These are phyloP conservation scores for Drosophila siamana DNA, from an alignment of 2,888 invertebrate species.

Conservation along the genomic window DNA sequence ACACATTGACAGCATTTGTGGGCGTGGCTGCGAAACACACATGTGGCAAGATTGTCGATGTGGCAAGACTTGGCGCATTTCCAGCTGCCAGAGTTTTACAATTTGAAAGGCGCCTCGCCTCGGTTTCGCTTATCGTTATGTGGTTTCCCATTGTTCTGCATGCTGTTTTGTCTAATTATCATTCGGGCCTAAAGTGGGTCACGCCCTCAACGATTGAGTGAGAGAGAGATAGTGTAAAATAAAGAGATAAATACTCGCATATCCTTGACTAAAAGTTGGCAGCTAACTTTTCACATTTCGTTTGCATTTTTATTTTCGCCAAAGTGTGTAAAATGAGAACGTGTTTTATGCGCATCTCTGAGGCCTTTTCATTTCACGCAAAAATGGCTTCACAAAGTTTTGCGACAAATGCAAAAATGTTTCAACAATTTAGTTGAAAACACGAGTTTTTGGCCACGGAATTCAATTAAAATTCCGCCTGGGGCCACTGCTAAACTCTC, in stretches of 20 bases:
- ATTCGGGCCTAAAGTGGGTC: slow-evolving; percentile 44
- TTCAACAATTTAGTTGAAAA: slow-evolving; percentile 24
- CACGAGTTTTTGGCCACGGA: slow-evolving; percentile 16
- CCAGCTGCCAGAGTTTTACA: slow-evolving; percentile 30
- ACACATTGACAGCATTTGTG: slow-evolving; percentile 16
- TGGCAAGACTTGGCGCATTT: slow-evolving; percentile 32
- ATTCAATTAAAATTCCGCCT: slow-evolving; percentile 50
- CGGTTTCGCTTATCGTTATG: slow-evolving; percentile 10
- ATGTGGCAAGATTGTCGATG: slow-evolving; percentile 25
- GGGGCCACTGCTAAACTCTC: slow-evolving; percentile 19
- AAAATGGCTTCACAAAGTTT: slow-evolving; percentile 28
- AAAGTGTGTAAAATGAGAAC: slow-evolving; percentile 20
- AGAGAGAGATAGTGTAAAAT: not conserved
- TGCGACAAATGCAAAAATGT: slow-evolving; percentile 37
- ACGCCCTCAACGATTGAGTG: slow-evolving; percentile 28
- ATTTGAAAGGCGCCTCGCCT: slow-evolving; percentile 38
- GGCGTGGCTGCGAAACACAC: slow-evolving; percentile 41
- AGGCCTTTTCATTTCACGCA: slow-evolving; percentile 21
- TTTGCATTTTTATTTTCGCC: not conserved
- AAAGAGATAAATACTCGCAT: slow-evolving; percentile 1
- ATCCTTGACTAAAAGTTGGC: slow-evolving; percentile 44
- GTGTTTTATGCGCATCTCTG: slow-evolving; percentile 18
- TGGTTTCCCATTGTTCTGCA: slow-evolving; percentile 29
- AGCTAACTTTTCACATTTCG: slow-evolving; percentile 26
- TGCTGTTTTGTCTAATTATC: slow-evolving; percentile 41